A percentile compares a stretch with the other conserved stretches of the same genome.
Evolutionary conservation across 2,888 invertebrate genomes (phyloP).

Genomic region (Parelbella ahira): DNA sequence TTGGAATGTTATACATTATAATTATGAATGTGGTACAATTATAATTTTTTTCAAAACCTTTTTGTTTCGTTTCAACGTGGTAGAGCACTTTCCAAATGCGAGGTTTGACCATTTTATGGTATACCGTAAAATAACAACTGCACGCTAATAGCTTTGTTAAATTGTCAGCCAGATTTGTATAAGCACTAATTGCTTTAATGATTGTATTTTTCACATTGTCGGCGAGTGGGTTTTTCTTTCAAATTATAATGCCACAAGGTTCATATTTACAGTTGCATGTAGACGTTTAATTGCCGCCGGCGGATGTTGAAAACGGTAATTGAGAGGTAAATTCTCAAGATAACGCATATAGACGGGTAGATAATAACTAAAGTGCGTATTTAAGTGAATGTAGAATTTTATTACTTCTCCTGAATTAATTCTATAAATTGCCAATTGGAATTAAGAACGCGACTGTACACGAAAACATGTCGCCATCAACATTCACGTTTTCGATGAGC

Average conservation of each 20-base stretch:
- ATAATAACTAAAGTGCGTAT: constrained; percentile 28
- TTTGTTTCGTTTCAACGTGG: no score
- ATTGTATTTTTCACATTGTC: constrained; percentile 70
- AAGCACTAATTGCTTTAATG: constrained; percentile 70
- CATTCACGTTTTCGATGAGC: constrained; percentile 55
- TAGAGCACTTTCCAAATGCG: no score
- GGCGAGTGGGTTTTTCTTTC: constrained; percentile 62
- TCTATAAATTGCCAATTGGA: constrained; percentile 17
- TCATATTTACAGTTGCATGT: constrained; percentile 74
- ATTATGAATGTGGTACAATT: no score
- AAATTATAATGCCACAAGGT: constrained; percentile 64
- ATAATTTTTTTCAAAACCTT: no score
- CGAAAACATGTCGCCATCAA: constrained; percentile 29
- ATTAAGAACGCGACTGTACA: constrained; percentile 40
- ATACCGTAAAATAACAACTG: no score
- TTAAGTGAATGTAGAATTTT: constrained; percentile 28
- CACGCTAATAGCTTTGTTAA: constrained; percentile 63
- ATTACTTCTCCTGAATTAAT: constrained; percentile 16
- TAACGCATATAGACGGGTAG: constrained; percentile 49
- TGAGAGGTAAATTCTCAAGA: constrained; percentile 66
- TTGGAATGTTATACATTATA: no score
- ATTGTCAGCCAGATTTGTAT: constrained; percentile 59
- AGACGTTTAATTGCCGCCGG: constrained; percentile 67
- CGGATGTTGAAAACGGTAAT: constrained; percentile 73
- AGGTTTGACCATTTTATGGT: no score